phyloP scores from a whole-genome alignment of 2,888 invertebrate species.

The Plagiodera versicolora region DNA sequence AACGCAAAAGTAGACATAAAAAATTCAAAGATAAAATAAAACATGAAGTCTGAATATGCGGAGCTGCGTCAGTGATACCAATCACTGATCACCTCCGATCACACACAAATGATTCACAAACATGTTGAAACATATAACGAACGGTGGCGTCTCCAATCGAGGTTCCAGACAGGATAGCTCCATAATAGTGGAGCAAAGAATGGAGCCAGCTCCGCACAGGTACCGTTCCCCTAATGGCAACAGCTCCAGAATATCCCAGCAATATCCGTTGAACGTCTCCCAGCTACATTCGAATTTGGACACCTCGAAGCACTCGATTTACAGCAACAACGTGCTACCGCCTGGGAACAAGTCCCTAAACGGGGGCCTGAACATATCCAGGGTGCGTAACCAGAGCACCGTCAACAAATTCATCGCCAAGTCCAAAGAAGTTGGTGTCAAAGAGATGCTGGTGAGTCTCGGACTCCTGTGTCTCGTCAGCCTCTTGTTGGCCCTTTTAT shows the following conservation, averaged over 20 bases:
- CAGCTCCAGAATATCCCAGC: constrained; percentile 53
- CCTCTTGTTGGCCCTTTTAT: constrained; percentile 77
- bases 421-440: constrained; percentile 63
- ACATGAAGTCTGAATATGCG: constrained; percentile 43
- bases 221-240: constrained; percentile 48
- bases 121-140: constrained; percentile 73
- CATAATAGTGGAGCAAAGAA: constrained; percentile 50
- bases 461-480: constrained; percentile 86
- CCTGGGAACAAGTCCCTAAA: constrained; percentile 52
- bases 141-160: constrained; percentile 58
- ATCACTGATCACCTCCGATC: constrained; percentile 38
- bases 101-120: constrained; percentile 39
- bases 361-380: constrained; percentile 64
- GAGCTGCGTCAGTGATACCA: constrained; percentile 43
- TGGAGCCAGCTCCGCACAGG: constrained; percentile 45
- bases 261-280: constrained; percentile 69
- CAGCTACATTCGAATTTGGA: constrained; percentile 66
- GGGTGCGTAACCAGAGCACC: constrained; percentile 54
- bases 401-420: constrained; percentile 52
- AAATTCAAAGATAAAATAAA: constrained; percentile 35
- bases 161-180: constrained; percentile 53
- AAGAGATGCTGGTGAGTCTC: constrained; percentile 82
- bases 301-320: constrained; percentile 67
- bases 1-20: constrained; percentile 32
- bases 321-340: constrained; percentile 56